Percentiles rank a stretch among this genome's conserved stretches.
Conservation (phyloP, 2,797 vertebrate genomes). For the Typhlichthys eigenmanni region DNA sequence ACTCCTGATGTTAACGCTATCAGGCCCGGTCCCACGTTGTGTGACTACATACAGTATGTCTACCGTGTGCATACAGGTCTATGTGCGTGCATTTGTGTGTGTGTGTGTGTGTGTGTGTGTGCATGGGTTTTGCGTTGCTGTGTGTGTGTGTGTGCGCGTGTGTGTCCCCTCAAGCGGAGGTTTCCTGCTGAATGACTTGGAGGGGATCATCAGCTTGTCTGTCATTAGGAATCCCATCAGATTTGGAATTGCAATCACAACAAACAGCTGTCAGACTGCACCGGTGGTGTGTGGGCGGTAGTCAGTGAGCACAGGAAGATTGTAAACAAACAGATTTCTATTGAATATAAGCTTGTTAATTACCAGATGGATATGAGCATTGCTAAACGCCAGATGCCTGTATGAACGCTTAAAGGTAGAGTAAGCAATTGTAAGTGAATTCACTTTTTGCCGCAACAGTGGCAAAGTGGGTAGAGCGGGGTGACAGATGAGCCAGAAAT, state of each 20-base stretch:
- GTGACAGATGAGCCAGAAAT: too few relatives aligned
- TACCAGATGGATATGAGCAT: too few relatives aligned
- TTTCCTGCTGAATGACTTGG: background rate
- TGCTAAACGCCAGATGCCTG: too few relatives aligned
- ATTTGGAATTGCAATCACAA: constrained; percentile 64
- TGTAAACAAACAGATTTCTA: constrained; percentile 33
- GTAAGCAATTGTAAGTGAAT: too few relatives aligned
- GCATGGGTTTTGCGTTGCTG: background rate
- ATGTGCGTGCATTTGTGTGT: constrained; percentile 3
- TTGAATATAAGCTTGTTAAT: constrained; percentile 6
- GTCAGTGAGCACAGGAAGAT: constrained; percentile 25
- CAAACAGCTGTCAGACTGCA: constrained; percentile 52
- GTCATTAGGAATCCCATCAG: constrained; percentile 56
- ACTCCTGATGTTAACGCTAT: constrained; percentile 42
- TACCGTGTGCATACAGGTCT: background rate
- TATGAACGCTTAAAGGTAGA: too few relatives aligned
- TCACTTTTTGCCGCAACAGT: too few relatives aligned
- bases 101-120: constrained; percentile 3
- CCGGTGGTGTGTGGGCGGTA: constrained; percentile 7
- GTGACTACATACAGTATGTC: background rate
- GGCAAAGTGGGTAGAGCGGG: too few relatives aligned
- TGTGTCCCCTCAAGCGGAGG: background rate
- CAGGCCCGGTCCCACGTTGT: too few relatives aligned
- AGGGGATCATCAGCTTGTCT: constrained; percentile 24
- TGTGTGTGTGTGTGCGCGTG: constrained; percentile 2